phyloP scores from a whole-genome alignment of 1,140 invertebrate genomes.

The Andrena cerasifolii region DNA sequence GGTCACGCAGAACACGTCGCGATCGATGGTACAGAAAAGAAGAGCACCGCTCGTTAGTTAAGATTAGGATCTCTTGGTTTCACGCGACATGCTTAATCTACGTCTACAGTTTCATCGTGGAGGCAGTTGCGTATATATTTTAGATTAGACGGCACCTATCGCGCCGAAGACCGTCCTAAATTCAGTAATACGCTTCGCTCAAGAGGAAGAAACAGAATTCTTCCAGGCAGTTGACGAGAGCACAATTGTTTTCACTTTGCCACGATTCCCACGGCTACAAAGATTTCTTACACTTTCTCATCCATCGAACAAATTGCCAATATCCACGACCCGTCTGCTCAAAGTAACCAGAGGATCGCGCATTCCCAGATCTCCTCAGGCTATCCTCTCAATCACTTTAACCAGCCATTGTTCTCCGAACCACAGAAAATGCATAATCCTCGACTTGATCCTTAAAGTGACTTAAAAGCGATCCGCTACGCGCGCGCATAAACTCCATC shows the following conservation, averaged over 20 bases:
- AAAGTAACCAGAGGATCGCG: background rate
- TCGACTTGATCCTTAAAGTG: background rate
- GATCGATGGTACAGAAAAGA: conserved; percentile 2
- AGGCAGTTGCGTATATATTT: conserved; percentile 50
- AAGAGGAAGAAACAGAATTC: conserved; percentile 36
- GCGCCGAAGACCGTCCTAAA: conserved; percentile 6
- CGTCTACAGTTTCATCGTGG: conserved; percentile 21
- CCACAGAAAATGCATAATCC: background rate
- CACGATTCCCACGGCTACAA: background rate
- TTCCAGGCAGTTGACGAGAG: conserved; percentile 29
- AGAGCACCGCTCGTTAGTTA: conserved; percentile 6
- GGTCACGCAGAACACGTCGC: background rate
- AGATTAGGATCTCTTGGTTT: conserved; percentile 11
- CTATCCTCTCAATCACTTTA: background rate
- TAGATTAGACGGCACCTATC: conserved; percentile 23
- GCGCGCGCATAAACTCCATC: background rate
- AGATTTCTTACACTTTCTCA: background rate
- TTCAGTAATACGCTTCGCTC: conserved; percentile 34
- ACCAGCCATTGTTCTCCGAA: background rate
- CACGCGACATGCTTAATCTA: conserved; percentile 48
- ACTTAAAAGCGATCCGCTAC: background rate
- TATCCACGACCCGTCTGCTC: background rate
- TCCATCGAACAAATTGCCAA: background rate
- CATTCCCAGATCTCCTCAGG: too few relatives aligned
- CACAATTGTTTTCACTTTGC: background rate